Evolutionary conservation across 2,797 vertebrate species (phyloP).

Genomic region (Bucorvus abyssinicus): DNA sequence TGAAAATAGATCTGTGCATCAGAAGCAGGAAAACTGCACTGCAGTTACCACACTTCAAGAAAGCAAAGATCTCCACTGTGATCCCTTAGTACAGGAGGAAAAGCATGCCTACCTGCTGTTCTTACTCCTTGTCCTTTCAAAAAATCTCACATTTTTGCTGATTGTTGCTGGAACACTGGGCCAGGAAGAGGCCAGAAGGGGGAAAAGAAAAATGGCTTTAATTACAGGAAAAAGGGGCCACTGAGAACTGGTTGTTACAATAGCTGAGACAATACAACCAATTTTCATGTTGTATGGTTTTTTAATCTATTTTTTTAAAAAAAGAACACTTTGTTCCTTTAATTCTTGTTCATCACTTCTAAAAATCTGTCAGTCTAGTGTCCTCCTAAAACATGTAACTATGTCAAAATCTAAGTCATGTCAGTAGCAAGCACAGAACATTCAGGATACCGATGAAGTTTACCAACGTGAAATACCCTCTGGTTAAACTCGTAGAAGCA

Average conservation of each 20-base stretch:
- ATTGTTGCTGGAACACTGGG: background rate
- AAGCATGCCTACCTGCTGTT: constrained; percentile 13
- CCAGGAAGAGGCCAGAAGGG: constrained; percentile 51
- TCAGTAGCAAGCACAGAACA: background rate
- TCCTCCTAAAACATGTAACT: background rate
- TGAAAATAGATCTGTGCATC: background rate
- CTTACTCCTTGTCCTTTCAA: background rate
- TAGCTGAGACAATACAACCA: background rate
- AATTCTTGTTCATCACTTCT: background rate
- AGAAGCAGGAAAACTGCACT: background rate
- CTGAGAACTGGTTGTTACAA: constrained; percentile 26
- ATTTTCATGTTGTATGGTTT: background rate
- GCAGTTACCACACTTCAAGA: background rate
- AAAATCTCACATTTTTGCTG: constrained; percentile 17
- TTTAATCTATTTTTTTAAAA: background rate
- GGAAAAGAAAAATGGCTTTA: constrained; percentile 52
- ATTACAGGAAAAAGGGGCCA: constrained; percentile 58
- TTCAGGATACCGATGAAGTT: background rate
- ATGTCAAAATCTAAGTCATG: background rate
- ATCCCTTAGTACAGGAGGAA: background rate
- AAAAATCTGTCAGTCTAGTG: background rate
- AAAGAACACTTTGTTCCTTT: background rate
- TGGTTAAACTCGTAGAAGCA: background rate
- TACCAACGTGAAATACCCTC: constrained; percentile 12
- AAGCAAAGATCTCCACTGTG: background rate